Conservation (phyloP, 2,113 vertebrate species). For the Diphyllodes magnificus region DNA sequence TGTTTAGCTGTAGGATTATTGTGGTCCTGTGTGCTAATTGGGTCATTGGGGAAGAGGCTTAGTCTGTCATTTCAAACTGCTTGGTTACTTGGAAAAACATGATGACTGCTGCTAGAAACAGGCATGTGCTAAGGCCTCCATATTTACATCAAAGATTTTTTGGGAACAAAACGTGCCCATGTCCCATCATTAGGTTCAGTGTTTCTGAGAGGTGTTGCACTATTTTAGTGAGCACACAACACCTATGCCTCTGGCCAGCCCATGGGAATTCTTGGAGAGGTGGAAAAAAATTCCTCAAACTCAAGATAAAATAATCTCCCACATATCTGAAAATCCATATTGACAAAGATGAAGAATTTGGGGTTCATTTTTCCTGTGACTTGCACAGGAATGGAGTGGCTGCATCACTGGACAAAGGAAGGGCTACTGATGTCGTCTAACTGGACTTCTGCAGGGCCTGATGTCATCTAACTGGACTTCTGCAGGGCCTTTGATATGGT, state of each 20-base stretch:
- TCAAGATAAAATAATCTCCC: not conserved
- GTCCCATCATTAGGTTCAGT: not conserved
- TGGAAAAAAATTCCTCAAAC: not conserved
- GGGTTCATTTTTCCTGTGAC: not conserved
- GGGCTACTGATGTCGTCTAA: not conserved
- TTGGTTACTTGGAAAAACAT: not conserved
- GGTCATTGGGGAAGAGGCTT: not conserved
- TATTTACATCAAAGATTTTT: not conserved
- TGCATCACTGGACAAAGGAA: not conserved
- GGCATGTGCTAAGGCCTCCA: not conserved
- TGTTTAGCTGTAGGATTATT: not conserved
- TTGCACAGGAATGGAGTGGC: not conserved
- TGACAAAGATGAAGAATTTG: not conserved
- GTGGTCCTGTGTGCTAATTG: not conserved
- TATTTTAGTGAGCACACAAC: not conserved
- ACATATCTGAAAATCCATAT: not conserved
- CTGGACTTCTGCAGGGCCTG: not conserved
- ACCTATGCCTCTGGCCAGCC: not conserved
- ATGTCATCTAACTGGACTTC: not conserved
- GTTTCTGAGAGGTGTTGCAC: not conserved
- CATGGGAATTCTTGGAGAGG: not conserved
- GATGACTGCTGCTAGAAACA: not conserved
- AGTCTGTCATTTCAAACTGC: not conserved
- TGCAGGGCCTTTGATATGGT: not conserved
- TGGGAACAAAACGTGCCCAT: not conserved